These are phyloP conservation scores for Pycnomerus fuliginosus DNA, from an alignment of 2,888 invertebrate species.

Conservation along the genomic window DNA sequence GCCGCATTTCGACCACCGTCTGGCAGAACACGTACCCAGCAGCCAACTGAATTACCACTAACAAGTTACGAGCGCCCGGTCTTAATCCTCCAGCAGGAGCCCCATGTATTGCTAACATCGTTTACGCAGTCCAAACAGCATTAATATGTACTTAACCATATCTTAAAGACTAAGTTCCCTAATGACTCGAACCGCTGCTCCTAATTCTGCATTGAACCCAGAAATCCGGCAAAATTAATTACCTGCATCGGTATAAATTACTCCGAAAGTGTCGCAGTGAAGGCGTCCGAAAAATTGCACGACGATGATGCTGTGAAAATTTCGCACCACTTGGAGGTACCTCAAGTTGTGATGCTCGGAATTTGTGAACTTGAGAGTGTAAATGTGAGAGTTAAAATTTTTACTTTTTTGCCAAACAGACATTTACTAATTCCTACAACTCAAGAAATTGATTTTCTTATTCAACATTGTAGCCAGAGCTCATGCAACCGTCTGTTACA, in stretches of 20 bases:
- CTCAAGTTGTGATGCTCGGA: constrained; percentile 2
- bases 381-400: no score
- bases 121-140: constrained; percentile 30
- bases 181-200: constrained; percentile 17
- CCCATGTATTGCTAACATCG: constrained; percentile 27
- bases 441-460: no score
- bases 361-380: not conserved
- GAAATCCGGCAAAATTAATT: no score
- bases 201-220: constrained; percentile 21
- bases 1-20: constrained; percentile 13
- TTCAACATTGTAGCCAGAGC: no score
- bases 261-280: no score
- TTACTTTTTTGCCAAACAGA: no score
- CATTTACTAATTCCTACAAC: no score
- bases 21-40: constrained; percentile 21
- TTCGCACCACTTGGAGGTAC: no score
- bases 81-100: constrained; percentile 17
- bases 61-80: constrained; percentile 21
- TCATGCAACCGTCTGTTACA: no score
- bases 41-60: constrained; percentile 24
- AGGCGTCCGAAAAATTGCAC: no score
- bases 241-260: no score
- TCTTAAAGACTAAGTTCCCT: constrained; percentile 31
- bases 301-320: no score
- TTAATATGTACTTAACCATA: constrained; percentile 30